Conservation (phyloP, 2,888 invertebrate species). For the Myopa tessellatipennis region DNA sequence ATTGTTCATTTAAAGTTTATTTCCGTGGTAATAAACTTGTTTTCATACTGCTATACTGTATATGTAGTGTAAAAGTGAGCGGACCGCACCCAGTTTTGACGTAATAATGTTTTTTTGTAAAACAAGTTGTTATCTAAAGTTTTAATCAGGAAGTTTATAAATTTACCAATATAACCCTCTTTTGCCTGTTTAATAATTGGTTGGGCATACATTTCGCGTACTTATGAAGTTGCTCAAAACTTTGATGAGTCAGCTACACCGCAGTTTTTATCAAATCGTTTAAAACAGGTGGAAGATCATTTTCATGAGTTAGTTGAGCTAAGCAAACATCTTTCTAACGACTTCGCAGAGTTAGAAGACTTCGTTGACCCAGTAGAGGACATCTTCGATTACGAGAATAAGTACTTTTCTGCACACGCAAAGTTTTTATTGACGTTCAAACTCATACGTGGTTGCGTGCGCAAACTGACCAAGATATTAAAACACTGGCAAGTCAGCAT, state of each 20-base stretch:
- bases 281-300: no score
- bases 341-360: conserved; percentile 5
- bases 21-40: no score
- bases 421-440: not conserved
- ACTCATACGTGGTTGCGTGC: not conserved
- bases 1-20: no score
- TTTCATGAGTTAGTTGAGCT: not conserved
- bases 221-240: conserved; percentile 5
- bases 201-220: conserved; percentile 20
- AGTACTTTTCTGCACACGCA: not conserved
- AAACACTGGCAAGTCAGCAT: not conserved
- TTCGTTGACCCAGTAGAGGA: conserved; percentile 1
- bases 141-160: no score
- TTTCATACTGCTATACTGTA: no score
- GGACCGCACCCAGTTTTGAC: no score
- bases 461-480: not conserved
- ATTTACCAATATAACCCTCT: no score
- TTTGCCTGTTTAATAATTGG: no score
- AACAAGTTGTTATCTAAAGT: no score
- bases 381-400: not conserved
- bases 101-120: no score
- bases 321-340: not conserved
- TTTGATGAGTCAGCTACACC: not conserved
- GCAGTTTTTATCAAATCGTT: not conserved
- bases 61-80: no score